Percentiles rank a stretch among this genome's conserved stretches.
Conservation (phyloP, 2,888 invertebrate species). For the Leptinotarsa rubiginosa region DNA sequence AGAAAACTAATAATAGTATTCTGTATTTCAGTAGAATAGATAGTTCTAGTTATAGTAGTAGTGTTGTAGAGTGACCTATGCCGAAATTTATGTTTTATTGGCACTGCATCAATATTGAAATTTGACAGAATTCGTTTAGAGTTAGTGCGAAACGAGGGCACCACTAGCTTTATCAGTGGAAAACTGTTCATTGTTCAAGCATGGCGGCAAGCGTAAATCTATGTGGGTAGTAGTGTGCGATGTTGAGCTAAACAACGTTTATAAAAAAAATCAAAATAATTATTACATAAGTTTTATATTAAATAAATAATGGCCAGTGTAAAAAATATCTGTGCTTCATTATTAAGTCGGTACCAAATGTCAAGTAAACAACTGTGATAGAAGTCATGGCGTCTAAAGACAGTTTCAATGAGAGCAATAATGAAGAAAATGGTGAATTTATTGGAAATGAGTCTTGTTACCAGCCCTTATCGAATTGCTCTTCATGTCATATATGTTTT, state of each 20-base stretch:
- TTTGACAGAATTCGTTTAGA: no score
- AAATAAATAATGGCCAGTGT: slow-evolving; percentile 20
- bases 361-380: slow-evolving; percentile 40
- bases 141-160: no score
- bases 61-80: no score
- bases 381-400: slow-evolving; percentile 61
- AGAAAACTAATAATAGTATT: no score
- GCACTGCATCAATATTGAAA: no score
- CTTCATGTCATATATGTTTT: slow-evolving; percentile 48
- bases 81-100: no score
- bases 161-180: no score
- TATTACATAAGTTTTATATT: slow-evolving; percentile 22
- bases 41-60: no score
- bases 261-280: slow-evolving; percentile 34
- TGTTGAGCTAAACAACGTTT: slow-evolving; percentile 23
- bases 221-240: slow-evolving; percentile 36
- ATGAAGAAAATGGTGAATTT: slow-evolving; percentile 57
- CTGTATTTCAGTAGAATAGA: no score
- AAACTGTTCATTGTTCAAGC: slow-evolving; percentile 48
- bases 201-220: slow-evolving; percentile 59
- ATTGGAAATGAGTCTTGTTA: slow-evolving; percentile 46
- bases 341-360: slow-evolving; percentile 28
- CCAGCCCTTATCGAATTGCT: slow-evolving; percentile 36
- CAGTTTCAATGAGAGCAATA: slow-evolving; percentile 49
- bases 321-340: slow-evolving; percentile 40